Base-by-base conservation (phyloP, 2,888 invertebrate genomes). In the Agapostemon virescens region DNA sequence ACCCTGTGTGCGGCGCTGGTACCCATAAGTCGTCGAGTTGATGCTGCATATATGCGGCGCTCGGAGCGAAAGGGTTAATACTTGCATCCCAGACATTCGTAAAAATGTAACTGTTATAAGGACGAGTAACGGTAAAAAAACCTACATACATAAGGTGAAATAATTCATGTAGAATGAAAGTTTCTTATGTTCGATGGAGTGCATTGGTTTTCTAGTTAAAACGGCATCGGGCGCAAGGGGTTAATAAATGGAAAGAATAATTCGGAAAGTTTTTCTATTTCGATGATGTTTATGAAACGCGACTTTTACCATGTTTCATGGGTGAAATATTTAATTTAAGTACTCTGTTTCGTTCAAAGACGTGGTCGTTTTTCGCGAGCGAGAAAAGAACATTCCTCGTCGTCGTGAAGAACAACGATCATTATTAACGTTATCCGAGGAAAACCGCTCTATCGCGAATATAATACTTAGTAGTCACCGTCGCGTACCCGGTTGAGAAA, bases 401-500 rank as follows among this genome's bases (percentile, higher is more conserved):
- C 36, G 20, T 7, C 30, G 30, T n/a, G 68, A 77, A 68, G 74
- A 63, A 33, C 71, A 81, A 83, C 66, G 30, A 68, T 70, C 61
- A 78, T 76, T 78, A 75, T 82, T 76, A 77, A 74, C 33, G 55
- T 74, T 74, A 74, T 68, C 63, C 38, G n/a, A 33, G 45, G 61
- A n/a, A 55, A n/a, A 30, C 9, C 67, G n/a, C 45, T n/a, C 68
- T 66, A 74, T 79, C 49, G 77, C 40, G 72, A 83, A 74, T 49
- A 49, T 49, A 49, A 49, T 78, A 79, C 73, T 86, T 68, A 55
- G 49, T 66, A 49, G 66, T 72, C 66, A 30, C 63, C 64, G 58
- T 64, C 69, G 81, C 40, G 55, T 73, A 71, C 69, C 70, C 52
- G 64, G 68, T 52, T 23, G 38, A 70, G 82, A 78, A 87, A 87